Evolutionary conservation across 1,140 invertebrate genomes (phyloP).

Genomic region (Drosophila bipectinata): DNA sequence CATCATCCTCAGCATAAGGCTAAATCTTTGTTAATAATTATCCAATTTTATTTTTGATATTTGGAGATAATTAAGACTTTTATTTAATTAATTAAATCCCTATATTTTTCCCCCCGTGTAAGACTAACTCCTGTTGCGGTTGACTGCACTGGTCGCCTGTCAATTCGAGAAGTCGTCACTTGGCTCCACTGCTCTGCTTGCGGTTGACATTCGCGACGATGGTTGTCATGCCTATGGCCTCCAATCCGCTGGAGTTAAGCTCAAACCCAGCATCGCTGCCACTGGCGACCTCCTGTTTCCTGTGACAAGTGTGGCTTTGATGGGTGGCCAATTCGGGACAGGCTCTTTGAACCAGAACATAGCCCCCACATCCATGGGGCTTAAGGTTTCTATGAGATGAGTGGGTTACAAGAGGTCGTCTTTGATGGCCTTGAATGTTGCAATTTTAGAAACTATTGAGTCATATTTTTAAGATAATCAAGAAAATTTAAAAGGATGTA

Average conservation of each 20-base stretch:
- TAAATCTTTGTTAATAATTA: no score
- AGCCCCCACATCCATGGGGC: neutral
- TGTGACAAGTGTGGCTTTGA: conserved; percentile 43
- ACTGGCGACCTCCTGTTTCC: conserved; percentile 1
- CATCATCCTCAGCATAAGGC: no score
- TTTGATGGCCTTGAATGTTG: neutral
- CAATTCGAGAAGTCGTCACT: conserved; percentile 64
- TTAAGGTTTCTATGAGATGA: conserved; percentile 2
- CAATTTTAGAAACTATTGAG: neutral
- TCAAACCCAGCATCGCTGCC: neutral
- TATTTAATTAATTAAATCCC: neutral
- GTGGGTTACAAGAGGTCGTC: neutral
- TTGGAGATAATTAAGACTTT: no score
- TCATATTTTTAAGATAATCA: no score
- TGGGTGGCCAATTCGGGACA: conserved; percentile 19
- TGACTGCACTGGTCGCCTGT: conserved; percentile 53
- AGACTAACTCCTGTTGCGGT: conserved; percentile 17
- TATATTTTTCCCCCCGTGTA: neutral
- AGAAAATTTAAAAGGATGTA: no score
- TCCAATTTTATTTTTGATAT: no score
- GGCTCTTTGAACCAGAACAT: neutral
- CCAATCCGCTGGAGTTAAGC: conserved; percentile 2
- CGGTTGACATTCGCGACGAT: conserved; percentile 58
- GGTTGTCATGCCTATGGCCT: conserved; percentile 51
- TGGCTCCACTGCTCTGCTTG: conserved; percentile 50